phyloP scores from a whole-genome alignment of 2,888 invertebrate species.

The Troides aeacus region DNA sequence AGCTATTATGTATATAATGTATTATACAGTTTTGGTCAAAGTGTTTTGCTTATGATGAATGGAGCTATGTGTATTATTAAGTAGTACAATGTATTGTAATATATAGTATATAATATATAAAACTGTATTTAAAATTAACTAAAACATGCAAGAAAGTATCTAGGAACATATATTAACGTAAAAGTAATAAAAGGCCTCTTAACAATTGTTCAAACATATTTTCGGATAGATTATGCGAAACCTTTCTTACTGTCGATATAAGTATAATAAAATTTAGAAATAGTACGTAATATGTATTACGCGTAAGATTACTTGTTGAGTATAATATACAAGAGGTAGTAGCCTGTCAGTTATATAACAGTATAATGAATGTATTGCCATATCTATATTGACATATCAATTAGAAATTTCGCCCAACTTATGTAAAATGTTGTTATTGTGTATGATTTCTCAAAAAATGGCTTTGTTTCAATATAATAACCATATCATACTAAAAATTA shows the following conservation, averaged over 20 bases:
- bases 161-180: constrained; percentile 35
- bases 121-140: constrained; percentile 3
- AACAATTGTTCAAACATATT: constrained; percentile 53
- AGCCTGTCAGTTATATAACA: constrained; percentile 14
- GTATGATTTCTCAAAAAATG: constrained; percentile 1
- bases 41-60: constrained; percentile 57
- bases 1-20: constrained; percentile 35
- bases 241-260: constrained; percentile 42
- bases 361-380: constrained; percentile 5
- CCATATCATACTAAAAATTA: background rate
- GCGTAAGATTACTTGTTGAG: constrained; percentile 18
- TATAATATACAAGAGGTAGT: constrained; percentile 6
- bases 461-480: background rate
- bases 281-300: constrained; percentile 33
- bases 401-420: constrained; percentile 15
- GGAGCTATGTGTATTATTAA: constrained; percentile 50
- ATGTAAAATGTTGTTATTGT: constrained; percentile 6
- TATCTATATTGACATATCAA: constrained; percentile 28
- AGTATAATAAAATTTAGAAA: constrained; percentile 32
- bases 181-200: constrained; percentile 51
- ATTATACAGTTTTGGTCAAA: constrained; percentile 63
- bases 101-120: constrained; percentile 20
- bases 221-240: constrained; percentile 68
- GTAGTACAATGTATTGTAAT: constrained; percentile 38
- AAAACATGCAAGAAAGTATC: constrained; percentile 27